phyloP scores from a whole-genome alignment of 2,888 invertebrate species.

The Tenthredo distinguenda region DNA sequence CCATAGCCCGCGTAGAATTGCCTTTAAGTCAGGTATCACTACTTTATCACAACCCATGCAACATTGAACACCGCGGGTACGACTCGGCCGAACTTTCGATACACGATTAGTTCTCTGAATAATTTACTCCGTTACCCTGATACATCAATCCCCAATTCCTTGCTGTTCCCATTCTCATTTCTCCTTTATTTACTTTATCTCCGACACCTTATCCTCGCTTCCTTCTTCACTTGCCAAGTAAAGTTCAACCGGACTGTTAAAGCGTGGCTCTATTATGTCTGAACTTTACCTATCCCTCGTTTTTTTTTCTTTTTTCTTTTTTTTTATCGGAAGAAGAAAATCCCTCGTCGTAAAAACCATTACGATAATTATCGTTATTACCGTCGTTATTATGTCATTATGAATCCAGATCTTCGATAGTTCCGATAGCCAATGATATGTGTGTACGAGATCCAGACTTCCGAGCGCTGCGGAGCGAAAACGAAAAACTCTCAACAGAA shows the following conservation, averaged over 20 bases:
- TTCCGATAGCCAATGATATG: background rate
- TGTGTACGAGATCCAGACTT: background rate
- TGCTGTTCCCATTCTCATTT: background rate
- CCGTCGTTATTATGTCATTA: background rate
- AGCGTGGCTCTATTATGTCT: background rate
- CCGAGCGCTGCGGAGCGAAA: background rate
- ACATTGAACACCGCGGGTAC: background rate
- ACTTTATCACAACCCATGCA: background rate
- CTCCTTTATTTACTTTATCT: background rate
- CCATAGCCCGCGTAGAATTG: background rate
- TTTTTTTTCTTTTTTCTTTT: background rate
- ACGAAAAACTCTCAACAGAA: background rate
- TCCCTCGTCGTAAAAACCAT: background rate
- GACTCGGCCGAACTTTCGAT: background rate
- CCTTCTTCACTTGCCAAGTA: background rate
- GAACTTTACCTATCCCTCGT: background rate
- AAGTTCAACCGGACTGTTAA: background rate
- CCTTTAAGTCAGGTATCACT: slow-evolving; percentile 1
- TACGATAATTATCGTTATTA: no score
- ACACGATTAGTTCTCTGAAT: background rate
- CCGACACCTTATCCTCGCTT: background rate
- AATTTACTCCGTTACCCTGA: background rate
- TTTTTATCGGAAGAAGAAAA: background rate
- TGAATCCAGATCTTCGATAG: background rate
- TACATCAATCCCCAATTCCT: background rate